Evolutionary conservation across 2,888 invertebrate species (phyloP).

Genomic region (Eupithecia tripunctaria): DNA sequence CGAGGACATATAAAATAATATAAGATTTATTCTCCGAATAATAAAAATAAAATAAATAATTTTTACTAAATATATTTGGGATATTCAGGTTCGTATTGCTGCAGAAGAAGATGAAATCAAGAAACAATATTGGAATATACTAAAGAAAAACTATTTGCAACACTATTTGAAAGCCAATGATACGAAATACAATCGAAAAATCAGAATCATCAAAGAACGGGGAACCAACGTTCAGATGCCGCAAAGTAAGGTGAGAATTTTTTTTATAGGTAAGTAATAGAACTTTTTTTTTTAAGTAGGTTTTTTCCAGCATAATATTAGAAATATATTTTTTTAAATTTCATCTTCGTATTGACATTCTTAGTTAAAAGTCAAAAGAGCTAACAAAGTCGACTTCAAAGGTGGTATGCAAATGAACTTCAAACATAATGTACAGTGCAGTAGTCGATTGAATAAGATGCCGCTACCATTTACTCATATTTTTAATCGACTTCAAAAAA

Average conservation of each 20-base stretch:
- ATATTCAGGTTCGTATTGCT: slow-evolving; percentile 67
- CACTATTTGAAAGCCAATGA: slow-evolving; percentile 55
- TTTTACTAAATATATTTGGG: background rate
- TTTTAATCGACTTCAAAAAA: too few relatives aligned
- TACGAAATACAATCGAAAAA: slow-evolving; percentile 63
- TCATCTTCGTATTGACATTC: background rate
- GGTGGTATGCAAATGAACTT: background rate
- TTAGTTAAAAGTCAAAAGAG: background rate
- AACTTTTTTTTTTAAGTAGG: background rate
- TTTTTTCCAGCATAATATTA: background rate
- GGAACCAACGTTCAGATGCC: slow-evolving; percentile 79
- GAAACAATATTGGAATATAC: slow-evolving; percentile 74
- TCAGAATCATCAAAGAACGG: slow-evolving; percentile 74
- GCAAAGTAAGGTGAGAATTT: slow-evolving; percentile 69
- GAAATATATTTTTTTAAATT: background rate
- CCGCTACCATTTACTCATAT: background rate
- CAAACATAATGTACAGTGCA: background rate
- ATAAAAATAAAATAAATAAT: too few relatives aligned
- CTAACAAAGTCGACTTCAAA: background rate
- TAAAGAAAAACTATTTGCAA: slow-evolving; percentile 71
- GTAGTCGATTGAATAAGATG: background rate
- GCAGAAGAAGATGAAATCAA: slow-evolving; percentile 80
- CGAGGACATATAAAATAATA: too few relatives aligned
- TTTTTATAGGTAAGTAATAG: background rate
- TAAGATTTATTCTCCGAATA: too few relatives aligned